phyloP scores from a whole-genome alignment of 2,113 vertebrate genomes.

The Phainopepla nitens region DNA sequence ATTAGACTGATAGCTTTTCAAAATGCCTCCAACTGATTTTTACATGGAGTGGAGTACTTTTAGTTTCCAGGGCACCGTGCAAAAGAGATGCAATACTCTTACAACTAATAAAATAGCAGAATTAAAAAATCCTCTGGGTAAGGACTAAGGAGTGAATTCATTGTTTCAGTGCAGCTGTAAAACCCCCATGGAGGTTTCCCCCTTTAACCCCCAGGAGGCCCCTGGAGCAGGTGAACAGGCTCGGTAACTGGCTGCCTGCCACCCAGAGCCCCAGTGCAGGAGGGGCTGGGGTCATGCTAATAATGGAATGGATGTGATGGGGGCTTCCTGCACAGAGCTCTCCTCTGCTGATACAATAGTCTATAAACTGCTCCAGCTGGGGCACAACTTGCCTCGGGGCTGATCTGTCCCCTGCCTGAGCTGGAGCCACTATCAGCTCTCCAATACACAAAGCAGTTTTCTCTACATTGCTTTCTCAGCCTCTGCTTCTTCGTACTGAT shows the following conservation, averaged over 20 bases:
- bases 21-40: not conserved
- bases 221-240: not conserved
- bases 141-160: not conserved
- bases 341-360: not conserved
- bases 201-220: not conserved
- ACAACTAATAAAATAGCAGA: not conserved
- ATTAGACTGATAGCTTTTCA: not conserved
- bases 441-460: fast-evolving
- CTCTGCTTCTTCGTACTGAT: not conserved
- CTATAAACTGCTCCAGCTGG: not conserved
- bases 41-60: fast-evolving
- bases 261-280: not conserved
- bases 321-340: not conserved
- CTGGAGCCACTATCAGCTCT: not conserved
- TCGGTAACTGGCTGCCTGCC: not conserved
- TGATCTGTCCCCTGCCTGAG: not conserved
- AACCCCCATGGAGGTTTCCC: not conserved
- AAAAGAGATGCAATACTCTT: not conserved
- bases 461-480: not conserved
- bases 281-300: not conserved
- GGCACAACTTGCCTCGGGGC: not conserved
- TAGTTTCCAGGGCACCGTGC: not conserved
- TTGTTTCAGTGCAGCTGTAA: constrained; percentile 3
- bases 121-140: not conserved
- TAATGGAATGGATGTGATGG: not conserved